Percentiles rank a stretch among this genome's conserved stretches.
Conservation (phyloP, 1,140 invertebrate species). For the Belonocnema kinseyi region DNA sequence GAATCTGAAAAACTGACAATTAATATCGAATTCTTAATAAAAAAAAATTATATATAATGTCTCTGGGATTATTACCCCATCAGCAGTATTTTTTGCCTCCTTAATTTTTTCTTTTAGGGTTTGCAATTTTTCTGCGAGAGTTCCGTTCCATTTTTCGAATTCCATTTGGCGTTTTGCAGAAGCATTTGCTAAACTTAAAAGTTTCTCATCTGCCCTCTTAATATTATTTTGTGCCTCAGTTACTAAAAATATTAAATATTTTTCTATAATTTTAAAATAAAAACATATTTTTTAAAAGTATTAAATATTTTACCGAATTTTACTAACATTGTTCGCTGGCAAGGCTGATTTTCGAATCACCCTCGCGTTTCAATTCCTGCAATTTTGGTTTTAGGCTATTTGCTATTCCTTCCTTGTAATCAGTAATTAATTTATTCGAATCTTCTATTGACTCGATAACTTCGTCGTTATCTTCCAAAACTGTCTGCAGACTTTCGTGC, state of each 20-base stretch:
- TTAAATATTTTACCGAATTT: neutral
- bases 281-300: constrained; percentile 20
- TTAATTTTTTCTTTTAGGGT: constrained; percentile 84
- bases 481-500: constrained; percentile 54
- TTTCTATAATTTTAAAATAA: constrained; percentile 23
- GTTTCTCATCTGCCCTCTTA: constrained; percentile 75
- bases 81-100: constrained; percentile 87
- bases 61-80: constrained; percentile 80
- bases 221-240: constrained; percentile 79
- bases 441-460: neutral
- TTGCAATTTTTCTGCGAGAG: constrained; percentile 79
- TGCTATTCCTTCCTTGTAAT: constrained; percentile 66
- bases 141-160: constrained; percentile 79
- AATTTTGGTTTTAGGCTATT: constrained; percentile 74
- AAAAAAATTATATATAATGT: too few relatives aligned
- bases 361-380: constrained; percentile 76
- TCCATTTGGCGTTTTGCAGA: constrained; percentile 76
- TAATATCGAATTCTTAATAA: constrained; percentile 22
- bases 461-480: constrained; percentile 50
- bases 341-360: constrained; percentile 76
- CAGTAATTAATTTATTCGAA: constrained; percentile 18
- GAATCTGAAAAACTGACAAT: constrained; percentile 79
- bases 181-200: constrained; percentile 75
- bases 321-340: constrained; percentile 69
- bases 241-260: constrained; percentile 64